Evolutionary conservation across 1,140 invertebrate species (phyloP).

Genomic region (Megathymus violae): DNA sequence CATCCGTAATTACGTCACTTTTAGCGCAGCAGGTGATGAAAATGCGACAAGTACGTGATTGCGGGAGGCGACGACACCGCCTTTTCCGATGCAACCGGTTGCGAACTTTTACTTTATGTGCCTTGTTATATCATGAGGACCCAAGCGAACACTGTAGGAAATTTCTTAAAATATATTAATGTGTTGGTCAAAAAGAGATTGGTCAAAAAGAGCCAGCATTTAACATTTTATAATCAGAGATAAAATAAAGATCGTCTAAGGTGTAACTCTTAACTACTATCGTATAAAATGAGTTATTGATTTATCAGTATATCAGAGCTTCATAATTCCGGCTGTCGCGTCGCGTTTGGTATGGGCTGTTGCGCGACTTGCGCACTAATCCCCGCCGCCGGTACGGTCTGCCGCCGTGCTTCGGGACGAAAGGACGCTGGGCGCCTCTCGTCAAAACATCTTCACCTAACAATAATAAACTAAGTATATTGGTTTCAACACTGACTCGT

Average conservation of each 20-base stretch:
- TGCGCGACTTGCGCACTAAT: slow-evolving; percentile 64
- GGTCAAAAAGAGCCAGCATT: slow-evolving; percentile 19
- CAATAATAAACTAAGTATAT: slow-evolving; percentile 73
- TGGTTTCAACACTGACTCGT: slow-evolving; percentile 72
- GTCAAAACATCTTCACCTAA: slow-evolving; percentile 64
- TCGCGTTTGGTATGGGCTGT: slow-evolving; percentile 60
- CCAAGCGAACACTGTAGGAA: slow-evolving; percentile 26
- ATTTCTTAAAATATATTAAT: slow-evolving; percentile 1
- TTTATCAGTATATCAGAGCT: slow-evolving; percentile 76
- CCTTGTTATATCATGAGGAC: slow-evolving; percentile 30
- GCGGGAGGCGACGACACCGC: slow-evolving; percentile 58
- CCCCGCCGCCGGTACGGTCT: slow-evolving; percentile 64
- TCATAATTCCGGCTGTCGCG: slow-evolving; percentile 72
- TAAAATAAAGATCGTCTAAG: slow-evolving; percentile 47
- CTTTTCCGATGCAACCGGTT: slow-evolving; percentile 69
- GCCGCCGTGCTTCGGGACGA: slow-evolving; percentile 55
- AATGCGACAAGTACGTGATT: slow-evolving; percentile 77
- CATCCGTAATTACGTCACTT: slow-evolving; percentile 81
- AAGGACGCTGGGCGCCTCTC: slow-evolving; percentile 52
- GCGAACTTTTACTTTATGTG: slow-evolving; percentile 57
- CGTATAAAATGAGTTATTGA: slow-evolving; percentile 73
- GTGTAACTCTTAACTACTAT: slow-evolving; percentile 46
- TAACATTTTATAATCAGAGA: too few species aligned
- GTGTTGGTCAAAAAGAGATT: slow-evolving; percentile 6
- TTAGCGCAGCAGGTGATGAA: slow-evolving; percentile 77